These are phyloP conservation scores for Operophtera brumata DNA, from an alignment of 2,888 invertebrate genomes.

Conservation along the genomic window DNA sequence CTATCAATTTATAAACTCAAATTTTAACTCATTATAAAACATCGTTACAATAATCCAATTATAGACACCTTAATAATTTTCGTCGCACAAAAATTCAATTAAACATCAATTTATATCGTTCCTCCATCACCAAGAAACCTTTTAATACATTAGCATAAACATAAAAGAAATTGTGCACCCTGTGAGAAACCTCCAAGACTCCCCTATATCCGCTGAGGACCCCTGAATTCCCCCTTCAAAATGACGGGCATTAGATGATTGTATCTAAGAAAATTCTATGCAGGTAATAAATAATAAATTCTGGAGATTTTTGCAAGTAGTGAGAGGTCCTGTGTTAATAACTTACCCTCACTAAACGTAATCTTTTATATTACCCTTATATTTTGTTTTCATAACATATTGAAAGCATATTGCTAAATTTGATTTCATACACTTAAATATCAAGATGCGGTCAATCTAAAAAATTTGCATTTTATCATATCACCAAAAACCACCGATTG, in stretches of 20 bases:
- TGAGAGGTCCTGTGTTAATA: background rate
- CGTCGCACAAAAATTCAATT: conserved; percentile 28
- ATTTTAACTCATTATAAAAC: background rate
- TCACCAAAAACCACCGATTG: no score
- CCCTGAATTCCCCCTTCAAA: conserved; percentile 26
- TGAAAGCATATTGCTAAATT: no score
- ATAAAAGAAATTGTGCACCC: conserved; percentile 46
- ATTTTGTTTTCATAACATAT: no score
- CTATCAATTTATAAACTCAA: background rate
- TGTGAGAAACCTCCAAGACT: conserved; percentile 32
- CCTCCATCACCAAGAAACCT: conserved; percentile 39
- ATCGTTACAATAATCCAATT: background rate
- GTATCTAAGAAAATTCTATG: conserved; percentile 29
- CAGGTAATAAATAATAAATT: conserved; percentile 35
- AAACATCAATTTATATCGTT: conserved; percentile 31
- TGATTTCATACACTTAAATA: no score
- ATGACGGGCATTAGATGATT: conserved; percentile 50
- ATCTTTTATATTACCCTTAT: no score
- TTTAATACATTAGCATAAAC: conserved; percentile 64
- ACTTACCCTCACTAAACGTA: background rate
- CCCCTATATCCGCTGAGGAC: conserved; percentile 36
- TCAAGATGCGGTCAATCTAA: no score
- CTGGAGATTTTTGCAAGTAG: conserved; percentile 11
- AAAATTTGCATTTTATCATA: no score
- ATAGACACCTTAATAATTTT: conserved; percentile 22